Conservation (phyloP, 2,888 invertebrate genomes). For the Steinernema carpocapsae region DNA sequence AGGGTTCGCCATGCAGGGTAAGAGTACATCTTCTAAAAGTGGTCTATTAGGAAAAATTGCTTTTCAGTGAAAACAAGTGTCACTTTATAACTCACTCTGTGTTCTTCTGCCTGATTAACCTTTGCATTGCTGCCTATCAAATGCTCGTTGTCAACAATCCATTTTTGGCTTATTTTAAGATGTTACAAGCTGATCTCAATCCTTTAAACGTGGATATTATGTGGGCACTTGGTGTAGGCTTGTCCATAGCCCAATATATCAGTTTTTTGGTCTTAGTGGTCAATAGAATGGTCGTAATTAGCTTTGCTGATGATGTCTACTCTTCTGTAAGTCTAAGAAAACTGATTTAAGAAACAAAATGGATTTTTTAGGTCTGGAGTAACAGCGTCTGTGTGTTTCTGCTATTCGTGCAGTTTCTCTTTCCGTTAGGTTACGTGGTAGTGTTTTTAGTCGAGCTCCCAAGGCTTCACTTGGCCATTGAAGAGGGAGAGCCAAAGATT, state of each 20-base stretch:
- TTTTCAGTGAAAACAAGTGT: background rate
- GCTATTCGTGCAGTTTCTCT: background rate
- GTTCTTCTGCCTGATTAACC: constrained; percentile 27
- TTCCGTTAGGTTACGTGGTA: background rate
- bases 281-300: constrained; percentile 5
- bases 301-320: background rate
- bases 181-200: too few species aligned
- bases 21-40: background rate
- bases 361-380: background rate
- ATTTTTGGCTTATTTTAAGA: too few species aligned
- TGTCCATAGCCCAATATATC: background rate
- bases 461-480: too few species aligned
- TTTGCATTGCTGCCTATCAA: constrained; percentile 6
- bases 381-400: background rate
- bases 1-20: background rate
- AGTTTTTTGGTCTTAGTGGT: background rate
- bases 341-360: background rate
- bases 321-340: background rate
- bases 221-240: constrained; percentile 4
- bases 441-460: background rate
- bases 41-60: background rate
- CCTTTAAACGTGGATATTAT: background rate
- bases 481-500: too few species aligned
- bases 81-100: constrained; percentile 17
- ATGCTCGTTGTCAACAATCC: constrained; percentile 25